A percentile compares a stretch with the other conserved stretches of the same genome.
Conservation (phyloP, 2,113 vertebrate species). For the Grammomys surdaster region DNA sequence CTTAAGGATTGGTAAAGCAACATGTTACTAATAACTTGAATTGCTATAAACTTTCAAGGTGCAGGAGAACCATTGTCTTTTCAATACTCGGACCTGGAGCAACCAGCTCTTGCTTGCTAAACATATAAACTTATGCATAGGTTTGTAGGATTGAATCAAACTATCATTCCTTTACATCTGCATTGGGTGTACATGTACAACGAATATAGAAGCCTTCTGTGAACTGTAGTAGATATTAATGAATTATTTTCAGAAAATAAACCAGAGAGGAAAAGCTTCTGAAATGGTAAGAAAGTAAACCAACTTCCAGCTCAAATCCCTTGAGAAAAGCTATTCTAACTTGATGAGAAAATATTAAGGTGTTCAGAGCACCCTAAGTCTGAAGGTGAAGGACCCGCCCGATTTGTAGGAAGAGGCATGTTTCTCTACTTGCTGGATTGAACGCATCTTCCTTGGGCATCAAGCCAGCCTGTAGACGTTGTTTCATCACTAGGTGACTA, state of each 20-base stretch:
- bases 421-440: slow-evolving; percentile 18
- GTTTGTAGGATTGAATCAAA: background rate
- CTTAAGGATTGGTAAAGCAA: slow-evolving; percentile 6
- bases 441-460: slow-evolving; percentile 41
- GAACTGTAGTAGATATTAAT: slow-evolving; percentile 35
- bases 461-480: slow-evolving; percentile 10
- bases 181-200: slow-evolving; percentile 10
- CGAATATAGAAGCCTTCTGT: slow-evolving; percentile 38
- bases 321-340: slow-evolving; percentile 13
- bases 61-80: background rate
- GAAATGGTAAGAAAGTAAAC: slow-evolving; percentile 12
- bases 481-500: slow-evolving; percentile 59
- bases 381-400: background rate
- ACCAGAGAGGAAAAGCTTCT: background rate
- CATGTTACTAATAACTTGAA: background rate
- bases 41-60: background rate
- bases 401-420: slow-evolving; percentile 8
- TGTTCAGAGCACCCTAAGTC: background rate
- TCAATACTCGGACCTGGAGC: background rate
- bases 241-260: slow-evolving; percentile 55
- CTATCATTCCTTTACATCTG: background rate
- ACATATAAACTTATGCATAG: slow-evolving; percentile 16
- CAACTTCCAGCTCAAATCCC: slow-evolving; percentile 12
- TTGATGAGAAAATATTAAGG: slow-evolving; percentile 1
- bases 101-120: background rate